A percentile compares a stretch with the other conserved stretches of the same genome.
Conservation (phyloP, 2,113 vertebrate species). For the Nothobranchius kuhntae region DNA sequence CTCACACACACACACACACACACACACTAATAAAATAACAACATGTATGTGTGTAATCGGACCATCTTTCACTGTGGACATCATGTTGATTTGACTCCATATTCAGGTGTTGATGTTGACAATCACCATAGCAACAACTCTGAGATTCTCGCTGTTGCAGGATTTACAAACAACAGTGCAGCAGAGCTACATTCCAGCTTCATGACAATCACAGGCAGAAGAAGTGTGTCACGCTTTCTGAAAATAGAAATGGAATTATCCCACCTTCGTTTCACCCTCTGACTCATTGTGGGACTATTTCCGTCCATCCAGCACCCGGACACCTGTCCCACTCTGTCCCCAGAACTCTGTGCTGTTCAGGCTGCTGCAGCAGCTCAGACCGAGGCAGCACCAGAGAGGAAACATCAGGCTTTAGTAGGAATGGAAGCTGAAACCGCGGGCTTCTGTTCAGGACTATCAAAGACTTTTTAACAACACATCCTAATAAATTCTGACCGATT, state of each 20-base stretch:
- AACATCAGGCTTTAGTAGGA: too few relatives aligned
- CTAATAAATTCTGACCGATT: too few relatives aligned
- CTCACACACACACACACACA: too few relatives aligned
- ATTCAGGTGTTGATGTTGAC: not conserved
- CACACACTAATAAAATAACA: too few relatives aligned
- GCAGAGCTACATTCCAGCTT: slow-evolving; percentile 12
- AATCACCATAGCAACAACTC: slow-evolving; percentile 5
- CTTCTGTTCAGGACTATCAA: too few relatives aligned
- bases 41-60: too few relatives aligned
- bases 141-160: slow-evolving; percentile 42
- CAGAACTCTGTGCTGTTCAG: not conserved
- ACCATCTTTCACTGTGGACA: not conserved
- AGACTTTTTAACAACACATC: too few relatives aligned
- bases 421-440: too few relatives aligned
- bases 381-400: not conserved
- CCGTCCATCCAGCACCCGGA: slow-evolving; percentile 43
- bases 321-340: slow-evolving; percentile 73
- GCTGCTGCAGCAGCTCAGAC: slow-evolving; percentile 1
- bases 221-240: slow-evolving; percentile 38
- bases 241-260: slow-evolving; percentile 69
- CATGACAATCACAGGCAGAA: slow-evolving; percentile 51
- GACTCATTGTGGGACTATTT: slow-evolving; percentile 77
- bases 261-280: slow-evolving; percentile 64
- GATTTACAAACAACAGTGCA: slow-evolving; percentile 36
- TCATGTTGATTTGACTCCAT: not conserved